phyloP scores from a whole-genome alignment of 2,888 invertebrate species.

The Ophioninae sp. region DNA sequence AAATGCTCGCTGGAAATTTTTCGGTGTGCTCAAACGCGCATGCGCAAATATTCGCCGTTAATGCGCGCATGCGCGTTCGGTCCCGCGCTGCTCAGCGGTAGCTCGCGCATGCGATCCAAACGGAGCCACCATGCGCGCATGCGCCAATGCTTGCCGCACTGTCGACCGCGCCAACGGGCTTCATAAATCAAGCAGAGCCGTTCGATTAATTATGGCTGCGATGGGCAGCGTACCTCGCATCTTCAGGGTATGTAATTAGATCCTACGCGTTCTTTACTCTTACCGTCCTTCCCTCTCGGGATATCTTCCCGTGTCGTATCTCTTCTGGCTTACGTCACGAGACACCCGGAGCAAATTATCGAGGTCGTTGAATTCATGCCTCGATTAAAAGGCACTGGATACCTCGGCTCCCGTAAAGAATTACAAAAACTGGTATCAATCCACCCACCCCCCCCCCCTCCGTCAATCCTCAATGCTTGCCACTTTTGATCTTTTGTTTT shows the following conservation, averaged over 20 bases:
- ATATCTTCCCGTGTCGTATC: slow-evolving; percentile 57
- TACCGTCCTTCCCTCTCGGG: slow-evolving; percentile 61
- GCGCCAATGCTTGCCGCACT: neutral
- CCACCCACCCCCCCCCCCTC: neutral
- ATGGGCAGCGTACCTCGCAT: slow-evolving; percentile 33
- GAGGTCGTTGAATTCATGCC: slow-evolving; percentile 65
- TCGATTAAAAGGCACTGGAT: slow-evolving; percentile 60
- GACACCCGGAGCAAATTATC: slow-evolving; percentile 57
- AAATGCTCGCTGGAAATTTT: too few relatives aligned
- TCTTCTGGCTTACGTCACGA: slow-evolving; percentile 49
- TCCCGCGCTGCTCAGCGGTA: too few relatives aligned
- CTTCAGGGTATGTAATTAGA: slow-evolving; percentile 72
- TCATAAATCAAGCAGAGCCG: slow-evolving; percentile 70
- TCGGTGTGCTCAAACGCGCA: too few relatives aligned
- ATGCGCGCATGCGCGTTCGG: too few relatives aligned
- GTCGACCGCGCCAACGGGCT: slow-evolving; percentile 51
- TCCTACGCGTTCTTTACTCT: slow-evolving; percentile 63
- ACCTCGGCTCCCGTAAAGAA: neutral
- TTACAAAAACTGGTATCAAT: slow-evolving; percentile 18
- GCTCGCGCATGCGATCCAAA: too few relatives aligned
- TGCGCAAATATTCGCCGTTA: too few relatives aligned
- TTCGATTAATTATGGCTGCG: slow-evolving; percentile 69
- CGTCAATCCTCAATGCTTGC: too few relatives aligned
- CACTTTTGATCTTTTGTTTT: slow-evolving; percentile 18
- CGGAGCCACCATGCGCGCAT: too few relatives aligned